Percentiles rank a stretch among this genome's conserved stretches.
Evolutionary conservation across 2,888 invertebrate species (phyloP).

Genomic region (Protonemura montana): DNA sequence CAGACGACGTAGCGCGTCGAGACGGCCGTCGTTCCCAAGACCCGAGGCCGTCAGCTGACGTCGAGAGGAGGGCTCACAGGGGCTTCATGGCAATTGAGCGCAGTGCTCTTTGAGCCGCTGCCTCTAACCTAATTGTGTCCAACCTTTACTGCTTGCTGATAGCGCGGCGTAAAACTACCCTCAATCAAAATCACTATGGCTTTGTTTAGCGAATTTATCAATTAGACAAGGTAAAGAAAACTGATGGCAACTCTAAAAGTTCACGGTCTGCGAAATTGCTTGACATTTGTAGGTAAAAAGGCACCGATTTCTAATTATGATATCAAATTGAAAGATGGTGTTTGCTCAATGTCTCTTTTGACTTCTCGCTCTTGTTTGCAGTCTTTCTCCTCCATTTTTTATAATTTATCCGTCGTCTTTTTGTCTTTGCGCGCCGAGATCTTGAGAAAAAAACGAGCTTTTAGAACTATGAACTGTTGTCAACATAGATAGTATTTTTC

Average conservation of each 20-base stretch:
- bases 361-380: no score
- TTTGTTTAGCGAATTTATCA: constrained; percentile 5
- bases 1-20: neutral
- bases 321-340: neutral
- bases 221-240: neutral
- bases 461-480: neutral
- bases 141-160: constrained; percentile 12
- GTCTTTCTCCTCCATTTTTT: no score
- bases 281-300: neutral
- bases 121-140: neutral
- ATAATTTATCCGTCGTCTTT: neutral
- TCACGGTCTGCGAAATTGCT: neutral
- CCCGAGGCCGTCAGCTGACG: neutral
- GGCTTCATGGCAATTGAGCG: constrained; percentile 2
- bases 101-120: neutral
- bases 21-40: neutral
- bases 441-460: neutral
- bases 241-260: neutral
- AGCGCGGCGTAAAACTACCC: neutral
- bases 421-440: neutral
- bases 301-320: neutral
- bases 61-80: neutral
- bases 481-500: no score
- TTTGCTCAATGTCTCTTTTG: neutral
- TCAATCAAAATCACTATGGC: neutral